phyloP scores from a whole-genome alignment of 2,888 invertebrate genomes.

The Seira ritae region DNA sequence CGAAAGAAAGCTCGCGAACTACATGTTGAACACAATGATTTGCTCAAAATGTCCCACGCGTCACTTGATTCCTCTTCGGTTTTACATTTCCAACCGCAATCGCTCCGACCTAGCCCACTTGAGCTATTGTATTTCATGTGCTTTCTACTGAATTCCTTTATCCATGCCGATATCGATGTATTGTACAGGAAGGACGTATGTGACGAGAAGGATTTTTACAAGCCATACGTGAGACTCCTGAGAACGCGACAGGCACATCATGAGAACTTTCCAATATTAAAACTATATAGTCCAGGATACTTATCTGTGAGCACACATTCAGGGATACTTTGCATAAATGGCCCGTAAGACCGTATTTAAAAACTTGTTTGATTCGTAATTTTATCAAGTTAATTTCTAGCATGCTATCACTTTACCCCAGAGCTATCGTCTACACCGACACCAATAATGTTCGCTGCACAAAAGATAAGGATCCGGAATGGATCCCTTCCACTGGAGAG shows the following conservation, averaged over 20 bases:
- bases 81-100: too few species aligned
- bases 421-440: slow-evolving; percentile 44
- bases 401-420: neutral
- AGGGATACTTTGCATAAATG: slow-evolving; percentile 43
- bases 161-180: slow-evolving; percentile 26
- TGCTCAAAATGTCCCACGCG: too few species aligned
- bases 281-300: slow-evolving; percentile 21
- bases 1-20: too few species aligned
- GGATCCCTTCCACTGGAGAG: slow-evolving; percentile 28
- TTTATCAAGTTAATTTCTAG: slow-evolving; percentile 7
- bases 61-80: too few species aligned
- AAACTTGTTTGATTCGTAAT: too few species aligned
- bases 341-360: slow-evolving; percentile 34
- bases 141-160: neutral
- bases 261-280: slow-evolving; percentile 38
- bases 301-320: slow-evolving; percentile 30
- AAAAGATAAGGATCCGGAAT: too few species aligned
- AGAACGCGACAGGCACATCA: slow-evolving; percentile 44
- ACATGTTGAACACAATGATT: too few species aligned
- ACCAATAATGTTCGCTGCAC: slow-evolving; percentile 14
- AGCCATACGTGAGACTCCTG: slow-evolving; percentile 27
- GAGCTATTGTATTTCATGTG: slow-evolving; percentile 13
- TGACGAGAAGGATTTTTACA: slow-evolving; percentile 31
- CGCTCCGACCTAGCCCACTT: too few species aligned
- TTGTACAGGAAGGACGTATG: slow-evolving; percentile 38